Evolutionary conservation across 2,797 vertebrate genomes (phyloP), one percentile per base, ranked within the genome.

Genomic region (Mormyrus hasselquistii): DNA sequence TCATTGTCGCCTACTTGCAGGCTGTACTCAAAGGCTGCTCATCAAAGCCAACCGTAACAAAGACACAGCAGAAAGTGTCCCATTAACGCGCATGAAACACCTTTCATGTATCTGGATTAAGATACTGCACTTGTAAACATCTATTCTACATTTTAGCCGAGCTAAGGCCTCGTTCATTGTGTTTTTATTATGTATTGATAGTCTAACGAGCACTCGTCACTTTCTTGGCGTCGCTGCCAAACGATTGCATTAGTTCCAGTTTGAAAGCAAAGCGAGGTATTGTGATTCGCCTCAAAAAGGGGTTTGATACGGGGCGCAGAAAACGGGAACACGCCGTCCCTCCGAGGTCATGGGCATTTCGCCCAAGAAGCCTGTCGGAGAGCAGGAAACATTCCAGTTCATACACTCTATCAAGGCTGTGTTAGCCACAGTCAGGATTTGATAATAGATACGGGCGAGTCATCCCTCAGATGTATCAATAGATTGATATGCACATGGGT

Each of bases 261-360:
- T 73, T 85, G 14, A 87, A 89, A 87, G 86, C 65, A 59, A 89
- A 87, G 73, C 65, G 9, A 59, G 50, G 22, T 8, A 76, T 89
- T 86, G 55, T 52, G 69, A 86, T 83, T 49, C 86, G 44, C 22
- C 65, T 89, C 73, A 87, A 87, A 79, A 55, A 73, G 69, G 76
- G 69, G 86, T 82, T 89, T 47, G 84, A 76, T 87, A n/a, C 25
- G 0, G 57, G 83, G 53, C 34, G 7, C 82, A 16, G 69, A 65
- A 82, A 83, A 16, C 94, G 65, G 95, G 95, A 93, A 95, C 91
- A 93, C 93, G 91, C 93, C 92, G 92, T 92, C 50, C 92, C 91
- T 93, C 92, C 59, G 91, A 91, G 95, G 96, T 96, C 96, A 96
- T 89, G 95, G 96, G 91, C 95, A 93, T 95, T 95, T 94, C 92